Evolutionary conservation across 2,797 vertebrate species (phyloP).

Genomic region (Toxotes lorentzi): DNA sequence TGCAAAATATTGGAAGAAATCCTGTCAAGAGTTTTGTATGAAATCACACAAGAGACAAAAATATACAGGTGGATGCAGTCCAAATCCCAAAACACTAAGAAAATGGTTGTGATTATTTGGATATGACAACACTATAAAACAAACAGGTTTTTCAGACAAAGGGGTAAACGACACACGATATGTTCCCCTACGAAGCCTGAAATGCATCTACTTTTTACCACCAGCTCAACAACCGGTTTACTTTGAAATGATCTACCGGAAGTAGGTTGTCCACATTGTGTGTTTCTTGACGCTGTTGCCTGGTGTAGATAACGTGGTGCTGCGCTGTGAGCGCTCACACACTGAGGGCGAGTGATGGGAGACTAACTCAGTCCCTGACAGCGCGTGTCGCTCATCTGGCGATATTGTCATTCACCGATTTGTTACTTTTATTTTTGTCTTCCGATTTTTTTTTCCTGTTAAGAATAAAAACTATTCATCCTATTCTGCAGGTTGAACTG

Average conservation of each 20-base stretch:
- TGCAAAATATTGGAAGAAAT: background rate
- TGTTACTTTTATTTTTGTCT: background rate
- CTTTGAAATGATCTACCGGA: constrained; percentile 50
- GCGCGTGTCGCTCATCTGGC: constrained; percentile 56
- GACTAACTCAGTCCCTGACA: constrained; percentile 25
- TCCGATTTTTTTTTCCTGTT: background rate
- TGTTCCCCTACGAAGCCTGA: no score
- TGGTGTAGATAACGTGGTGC: constrained; percentile 48
- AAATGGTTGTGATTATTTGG: no score
- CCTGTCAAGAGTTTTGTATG: background rate
- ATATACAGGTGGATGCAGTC: background rate
- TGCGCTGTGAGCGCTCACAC: constrained; percentile 50
- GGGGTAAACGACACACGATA: no score
- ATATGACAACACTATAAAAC: no score
- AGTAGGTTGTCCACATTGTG: fast-evolving
- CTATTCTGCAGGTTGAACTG: background rate
- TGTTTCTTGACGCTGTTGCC: background rate
- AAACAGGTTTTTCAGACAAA: no score
- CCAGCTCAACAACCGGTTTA: background rate
- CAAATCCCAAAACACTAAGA: no score
- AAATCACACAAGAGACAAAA: background rate
- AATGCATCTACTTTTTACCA: no score
- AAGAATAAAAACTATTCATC: constrained; percentile 5
- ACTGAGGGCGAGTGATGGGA: constrained; percentile 69
- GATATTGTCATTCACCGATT: background rate